A percentile compares a stretch with the other conserved stretches of the same genome.
phyloP scores from a whole-genome alignment of 2,797 vertebrate genomes.

The Falco biarmicus region DNA sequence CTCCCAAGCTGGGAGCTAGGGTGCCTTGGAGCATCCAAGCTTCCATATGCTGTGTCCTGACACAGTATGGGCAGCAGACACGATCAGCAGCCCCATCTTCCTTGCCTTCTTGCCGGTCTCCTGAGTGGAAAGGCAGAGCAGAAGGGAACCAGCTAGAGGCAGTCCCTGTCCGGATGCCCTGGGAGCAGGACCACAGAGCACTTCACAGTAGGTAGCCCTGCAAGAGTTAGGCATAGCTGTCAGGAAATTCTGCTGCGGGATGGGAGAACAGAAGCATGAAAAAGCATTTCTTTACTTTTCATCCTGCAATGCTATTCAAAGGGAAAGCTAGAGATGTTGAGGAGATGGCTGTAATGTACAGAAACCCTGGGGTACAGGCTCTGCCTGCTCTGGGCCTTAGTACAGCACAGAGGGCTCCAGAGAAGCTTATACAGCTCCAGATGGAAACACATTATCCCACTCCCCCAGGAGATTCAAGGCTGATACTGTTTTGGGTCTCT shows the following conservation, averaged over 20 bases:
- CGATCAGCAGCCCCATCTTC: background rate
- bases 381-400: background rate
- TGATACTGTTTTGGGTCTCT: background rate
- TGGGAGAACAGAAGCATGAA: background rate
- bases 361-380: background rate
- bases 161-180: no score
- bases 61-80: fast-evolving
- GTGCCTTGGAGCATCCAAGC: background rate
- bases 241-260: background rate
- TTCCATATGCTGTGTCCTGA: background rate
- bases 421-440: background rate
- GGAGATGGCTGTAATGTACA: background rate
- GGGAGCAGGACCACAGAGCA: background rate
- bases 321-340: background rate
- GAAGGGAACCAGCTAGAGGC: background rate
- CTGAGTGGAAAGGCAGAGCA: background rate
- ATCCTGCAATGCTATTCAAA: background rate
- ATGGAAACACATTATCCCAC: background rate
- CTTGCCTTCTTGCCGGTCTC: background rate
- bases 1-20: background rate
- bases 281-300: background rate
- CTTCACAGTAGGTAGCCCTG: background rate
- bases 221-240: background rate
- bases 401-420: background rate
- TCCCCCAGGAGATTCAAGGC: background rate